These are phyloP conservation scores for Sebastes reedi DNA, from an alignment of 2,797 vertebrate genomes.

Conservation along the genomic window DNA sequence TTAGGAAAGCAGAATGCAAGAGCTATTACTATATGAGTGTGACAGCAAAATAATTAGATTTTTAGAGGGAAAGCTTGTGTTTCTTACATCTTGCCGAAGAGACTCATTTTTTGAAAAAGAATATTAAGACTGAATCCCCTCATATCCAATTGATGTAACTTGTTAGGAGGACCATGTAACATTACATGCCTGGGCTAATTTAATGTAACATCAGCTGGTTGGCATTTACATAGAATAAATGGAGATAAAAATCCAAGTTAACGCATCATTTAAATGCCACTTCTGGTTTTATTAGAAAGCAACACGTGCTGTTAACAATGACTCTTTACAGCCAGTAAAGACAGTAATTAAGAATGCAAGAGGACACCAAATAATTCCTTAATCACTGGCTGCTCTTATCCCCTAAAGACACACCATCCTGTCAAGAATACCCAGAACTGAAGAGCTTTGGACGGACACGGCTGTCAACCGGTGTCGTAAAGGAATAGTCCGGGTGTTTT, in stretches of 20 bases:
- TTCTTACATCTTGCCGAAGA: background rate
- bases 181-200: background rate
- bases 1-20: background rate
- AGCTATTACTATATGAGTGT: background rate
- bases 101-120: background rate
- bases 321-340: background rate
- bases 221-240: background rate
- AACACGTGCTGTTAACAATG: background rate
- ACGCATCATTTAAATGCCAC: background rate
- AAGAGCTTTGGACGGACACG: background rate
- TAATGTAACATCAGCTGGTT: background rate
- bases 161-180: background rate
- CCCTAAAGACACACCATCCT: background rate
- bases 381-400: background rate
- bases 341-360: background rate
- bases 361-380: background rate
- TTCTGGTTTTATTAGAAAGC: background rate
- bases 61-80: background rate
- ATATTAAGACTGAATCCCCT: background rate
- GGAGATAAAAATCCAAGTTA: background rate
- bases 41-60: background rate
- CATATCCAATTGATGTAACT: background rate
- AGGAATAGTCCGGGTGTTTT: no score
- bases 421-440: background rate
- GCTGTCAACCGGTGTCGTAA: background rate